Evolutionary conservation across 2,113 vertebrate species (phyloP), one percentile per base, ranked within the genome.

Genomic region (Rhabdomys dilectus): DNA sequence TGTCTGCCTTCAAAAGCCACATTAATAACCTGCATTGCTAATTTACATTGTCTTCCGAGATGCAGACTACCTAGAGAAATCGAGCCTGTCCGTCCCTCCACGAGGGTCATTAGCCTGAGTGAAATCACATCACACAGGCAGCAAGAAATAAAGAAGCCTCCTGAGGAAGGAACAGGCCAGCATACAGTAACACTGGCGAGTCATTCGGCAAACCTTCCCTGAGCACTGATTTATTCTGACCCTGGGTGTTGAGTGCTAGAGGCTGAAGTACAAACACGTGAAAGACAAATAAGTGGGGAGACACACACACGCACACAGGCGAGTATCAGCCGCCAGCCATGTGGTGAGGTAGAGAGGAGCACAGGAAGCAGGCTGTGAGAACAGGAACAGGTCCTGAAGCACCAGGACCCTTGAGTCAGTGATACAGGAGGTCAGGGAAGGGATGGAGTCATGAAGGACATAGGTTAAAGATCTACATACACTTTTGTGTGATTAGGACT

Each of bases 151-250:
- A 31, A 89, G 53, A 91, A 93, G 9, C 3, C 48, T 86, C 72
- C 86, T 36, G 70, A 91, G 75, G 68, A 81, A 96, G 77, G 91
- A 95, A 75, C 12, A 86, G 53, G 77, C 29, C 10, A 2, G 81
- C 72, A 80, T 15, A 92, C n/a, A 76, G 95, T 95, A 93, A 95
- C 95, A 92, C 60, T 91, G 72, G 26, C 53, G 78, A 76, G 42
- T 84, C 70, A 60, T 36, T 96, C 80, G 88, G 70, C 70, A 91
- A 85, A 84, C n/a, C 88, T 82, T 92, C 76, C 31, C 85, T 22
- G 39, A 92, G 42, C 36, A 56, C 64, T 5, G 24, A n/a, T 75
- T 95, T 73, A 95, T 21, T 66, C 56, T 76, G 66, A 16, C 76
- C 76, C 58, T 29, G 48, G 84, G 92, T 31, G 66, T 31, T 66